Evolutionary conservation across 2,113 vertebrate species (phyloP).

Genomic region (Onychostoma macrolepis): DNA sequence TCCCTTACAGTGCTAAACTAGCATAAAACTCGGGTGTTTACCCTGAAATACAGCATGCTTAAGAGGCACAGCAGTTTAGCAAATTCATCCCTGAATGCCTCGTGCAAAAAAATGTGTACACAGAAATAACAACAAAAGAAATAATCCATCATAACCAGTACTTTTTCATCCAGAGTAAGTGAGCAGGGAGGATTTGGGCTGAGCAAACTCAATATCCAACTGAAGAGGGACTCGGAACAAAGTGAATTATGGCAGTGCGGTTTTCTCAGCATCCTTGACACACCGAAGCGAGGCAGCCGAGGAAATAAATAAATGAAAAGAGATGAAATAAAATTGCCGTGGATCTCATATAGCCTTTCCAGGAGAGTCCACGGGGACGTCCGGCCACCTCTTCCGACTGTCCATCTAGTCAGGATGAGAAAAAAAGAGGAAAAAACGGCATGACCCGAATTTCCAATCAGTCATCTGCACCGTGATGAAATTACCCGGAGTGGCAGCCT

Average conservation of each 20-base stretch:
- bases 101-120: not conserved
- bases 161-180: constrained; percentile 45
- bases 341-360: constrained; percentile 44
- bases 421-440: not conserved
- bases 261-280: constrained; percentile 65
- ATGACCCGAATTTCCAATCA: constrained; percentile 3
- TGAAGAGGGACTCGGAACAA: constrained; percentile 51
- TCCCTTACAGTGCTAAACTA: not conserved
- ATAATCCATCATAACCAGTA: constrained; percentile 43
- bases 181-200: constrained; percentile 45
- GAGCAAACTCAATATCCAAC: constrained; percentile 70
- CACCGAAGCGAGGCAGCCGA: constrained; percentile 47
- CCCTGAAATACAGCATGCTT: not conserved
- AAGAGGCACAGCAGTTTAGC: not conserved
- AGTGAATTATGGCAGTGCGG: constrained; percentile 66
- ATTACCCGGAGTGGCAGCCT: constrained; percentile 20
- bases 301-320: constrained; percentile 68
- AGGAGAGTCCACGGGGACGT: constrained; percentile 4
- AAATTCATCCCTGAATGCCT: not conserved
- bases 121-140: not conserved
- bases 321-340: constrained; percentile 59
- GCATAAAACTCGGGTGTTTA: not conserved
- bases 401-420: not conserved
- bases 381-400: not conserved
- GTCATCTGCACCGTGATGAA: not conserved